Conservation (phyloP, 2,888 invertebrate genomes). For the Chrysina gloriosa region DNA sequence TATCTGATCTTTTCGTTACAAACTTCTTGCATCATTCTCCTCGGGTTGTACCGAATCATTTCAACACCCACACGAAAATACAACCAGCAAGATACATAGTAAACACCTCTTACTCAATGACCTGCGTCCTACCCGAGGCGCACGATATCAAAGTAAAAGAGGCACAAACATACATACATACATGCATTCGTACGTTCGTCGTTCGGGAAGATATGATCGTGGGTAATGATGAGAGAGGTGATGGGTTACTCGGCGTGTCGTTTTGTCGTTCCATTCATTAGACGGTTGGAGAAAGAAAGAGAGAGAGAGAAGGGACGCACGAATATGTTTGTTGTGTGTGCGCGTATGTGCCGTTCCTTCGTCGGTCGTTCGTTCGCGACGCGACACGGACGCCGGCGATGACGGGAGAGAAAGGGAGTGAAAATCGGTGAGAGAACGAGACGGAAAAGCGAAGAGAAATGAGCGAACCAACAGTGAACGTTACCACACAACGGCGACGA, state of each 20-base stretch:
- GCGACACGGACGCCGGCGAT: not conserved
- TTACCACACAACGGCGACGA: conserved; percentile 31
- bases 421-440: not conserved
- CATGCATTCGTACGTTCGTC: too few relatives aligned
- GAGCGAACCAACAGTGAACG: conserved; percentile 10
- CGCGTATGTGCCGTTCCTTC: not conserved
- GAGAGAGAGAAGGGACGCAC: not conserved
- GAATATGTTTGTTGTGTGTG: not conserved
- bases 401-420: not conserved
- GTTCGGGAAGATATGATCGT: not conserved
- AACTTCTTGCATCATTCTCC: too few relatives aligned
- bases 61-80: too few relatives aligned
- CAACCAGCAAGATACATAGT: too few relatives aligned
- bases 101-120: too few relatives aligned
- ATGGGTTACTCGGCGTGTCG: not conserved
- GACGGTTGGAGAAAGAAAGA: not conserved
- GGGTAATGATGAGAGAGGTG: not conserved
- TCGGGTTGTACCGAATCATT: too few relatives aligned
- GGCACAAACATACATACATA: too few relatives aligned
- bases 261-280: conserved; percentile 7
- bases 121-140: too few relatives aligned
- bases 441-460: conserved; percentile 9
- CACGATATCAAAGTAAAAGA: too few relatives aligned
- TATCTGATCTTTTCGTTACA: too few relatives aligned
- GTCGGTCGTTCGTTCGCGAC: not conserved